These are phyloP conservation scores for Pachydiplax longipennis DNA, from an alignment of 2,888 invertebrate species.

Conservation along the genomic window DNA sequence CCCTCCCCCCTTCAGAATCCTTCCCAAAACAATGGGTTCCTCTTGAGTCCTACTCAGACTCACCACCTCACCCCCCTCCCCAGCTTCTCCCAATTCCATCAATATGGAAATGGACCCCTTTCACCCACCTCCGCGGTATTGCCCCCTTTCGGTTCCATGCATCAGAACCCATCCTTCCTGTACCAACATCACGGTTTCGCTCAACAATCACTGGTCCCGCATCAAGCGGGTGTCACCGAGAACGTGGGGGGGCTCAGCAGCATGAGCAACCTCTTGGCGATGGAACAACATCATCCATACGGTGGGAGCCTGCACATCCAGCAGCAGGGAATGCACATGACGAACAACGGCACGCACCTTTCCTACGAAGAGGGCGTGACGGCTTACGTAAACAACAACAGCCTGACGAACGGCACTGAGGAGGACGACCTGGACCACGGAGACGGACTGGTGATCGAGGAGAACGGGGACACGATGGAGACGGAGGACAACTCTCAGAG, in stretches of 20 bases:
- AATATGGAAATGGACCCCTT: neutral
- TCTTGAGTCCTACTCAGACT: neutral
- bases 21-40: neutral
- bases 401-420: slow-evolving; percentile 46
- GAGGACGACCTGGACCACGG: slow-evolving; percentile 49
- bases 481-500: slow-evolving; percentile 1
- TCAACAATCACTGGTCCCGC: slow-evolving; percentile 38
- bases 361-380: slow-evolving; percentile 45
- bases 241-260: slow-evolving; percentile 80
- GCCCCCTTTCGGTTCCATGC: slow-evolving; percentile 27
- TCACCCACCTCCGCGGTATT: neutral
- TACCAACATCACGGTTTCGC: slow-evolving; percentile 4
- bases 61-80: neutral
- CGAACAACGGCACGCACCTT: neutral
- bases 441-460: slow-evolving; percentile 53
- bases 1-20: slow-evolving; percentile 5
- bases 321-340: neutral
- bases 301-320: slow-evolving; percentile 19
- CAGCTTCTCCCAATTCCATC: slow-evolving; percentile 34
- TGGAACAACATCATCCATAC: slow-evolving; percentile 47
- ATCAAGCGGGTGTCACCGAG: slow-evolving; percentile 58
- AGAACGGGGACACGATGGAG: slow-evolving; percentile 15
- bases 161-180: neutral
- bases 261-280: slow-evolving; percentile 48
- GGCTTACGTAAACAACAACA: slow-evolving; percentile 33